Conservation (phyloP, 2,113 vertebrate species). For the Uropsilus gracilis region DNA sequence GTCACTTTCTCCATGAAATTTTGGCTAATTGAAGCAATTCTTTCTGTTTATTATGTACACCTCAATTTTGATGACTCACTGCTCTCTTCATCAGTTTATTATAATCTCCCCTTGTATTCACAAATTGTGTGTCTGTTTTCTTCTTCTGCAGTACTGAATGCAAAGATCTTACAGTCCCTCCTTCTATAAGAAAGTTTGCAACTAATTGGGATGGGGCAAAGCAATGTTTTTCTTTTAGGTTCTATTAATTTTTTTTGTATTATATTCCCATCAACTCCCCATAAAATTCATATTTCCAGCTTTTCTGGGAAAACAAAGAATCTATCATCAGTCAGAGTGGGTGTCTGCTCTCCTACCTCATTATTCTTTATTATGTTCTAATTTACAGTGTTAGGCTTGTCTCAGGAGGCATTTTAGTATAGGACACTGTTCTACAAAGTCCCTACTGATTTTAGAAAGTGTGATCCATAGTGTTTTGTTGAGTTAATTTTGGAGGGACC, state of each 20-base stretch:
- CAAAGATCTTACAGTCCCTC: not conserved
- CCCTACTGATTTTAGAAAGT: not conserved
- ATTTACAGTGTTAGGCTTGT: not conserved
- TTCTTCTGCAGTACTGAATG: rapidly evolving
- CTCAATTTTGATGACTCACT: not conserved
- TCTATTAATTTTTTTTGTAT: not conserved
- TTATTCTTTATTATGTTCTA: not conserved
- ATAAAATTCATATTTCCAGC: not conserved
- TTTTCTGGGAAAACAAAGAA: not conserved
- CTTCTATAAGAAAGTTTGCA: not conserved
- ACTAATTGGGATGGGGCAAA: not conserved
- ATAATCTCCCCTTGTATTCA: not conserved
- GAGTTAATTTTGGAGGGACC: slow-evolving; percentile 10
- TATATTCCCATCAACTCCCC: not conserved
- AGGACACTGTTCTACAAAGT: not conserved
- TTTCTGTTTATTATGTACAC: not conserved
- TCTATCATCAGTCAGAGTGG: not conserved
- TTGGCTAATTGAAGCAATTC: not conserved
- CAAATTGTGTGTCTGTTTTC: not conserved
- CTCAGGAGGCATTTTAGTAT: not conserved
- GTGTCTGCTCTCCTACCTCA: too few species aligned
- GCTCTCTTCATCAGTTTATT: not conserved
- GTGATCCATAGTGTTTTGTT: not conserved
- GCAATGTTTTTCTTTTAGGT: not conserved
- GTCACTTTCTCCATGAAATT: not conserved